Percentiles rank a stretch among this genome's conserved stretches.
phyloP scores from a whole-genome alignment of 2,888 invertebrate species.

The Tethea ocularis region DNA sequence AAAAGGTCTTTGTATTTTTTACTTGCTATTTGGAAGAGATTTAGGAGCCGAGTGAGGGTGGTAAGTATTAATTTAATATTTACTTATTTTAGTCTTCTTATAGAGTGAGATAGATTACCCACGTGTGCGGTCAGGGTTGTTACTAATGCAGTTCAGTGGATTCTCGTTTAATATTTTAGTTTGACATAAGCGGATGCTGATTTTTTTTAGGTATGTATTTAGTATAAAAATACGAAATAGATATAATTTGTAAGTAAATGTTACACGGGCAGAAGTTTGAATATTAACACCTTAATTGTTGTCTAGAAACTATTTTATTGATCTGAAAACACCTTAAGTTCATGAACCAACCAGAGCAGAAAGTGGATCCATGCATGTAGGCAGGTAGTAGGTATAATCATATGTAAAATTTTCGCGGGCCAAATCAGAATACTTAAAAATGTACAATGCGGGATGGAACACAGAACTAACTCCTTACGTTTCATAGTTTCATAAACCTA shows the following conservation, averaged over 20 bases:
- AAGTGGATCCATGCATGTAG: not conserved
- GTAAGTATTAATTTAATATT: not conserved
- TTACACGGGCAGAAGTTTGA: too few relatives aligned
- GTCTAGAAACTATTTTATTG: not conserved
- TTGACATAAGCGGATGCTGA: too few relatives aligned
- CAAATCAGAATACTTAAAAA: not conserved
- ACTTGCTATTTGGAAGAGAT: conserved; percentile 38
- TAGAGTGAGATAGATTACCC: too few relatives aligned
- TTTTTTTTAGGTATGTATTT: too few relatives aligned
- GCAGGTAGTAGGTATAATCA: not conserved
- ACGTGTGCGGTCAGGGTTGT: too few relatives aligned
- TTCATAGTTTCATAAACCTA: not conserved
- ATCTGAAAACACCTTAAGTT: not conserved
- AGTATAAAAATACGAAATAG: too few relatives aligned
- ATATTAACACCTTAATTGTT: too few relatives aligned
- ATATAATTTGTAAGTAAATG: too few relatives aligned
- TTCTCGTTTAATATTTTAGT: too few relatives aligned
- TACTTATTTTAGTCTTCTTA: not conserved
- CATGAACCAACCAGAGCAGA: not conserved
- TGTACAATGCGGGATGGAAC: not conserved
- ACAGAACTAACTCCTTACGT: not conserved
- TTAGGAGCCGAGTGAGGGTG: conserved; percentile 15
- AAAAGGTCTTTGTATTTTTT: conserved; percentile 62
- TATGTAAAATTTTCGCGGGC: not conserved
- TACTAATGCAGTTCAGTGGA: too few relatives aligned